Base-by-base conservation (phyloP, 2,888 invertebrate genomes). In the Belgica antarctica region DNA sequence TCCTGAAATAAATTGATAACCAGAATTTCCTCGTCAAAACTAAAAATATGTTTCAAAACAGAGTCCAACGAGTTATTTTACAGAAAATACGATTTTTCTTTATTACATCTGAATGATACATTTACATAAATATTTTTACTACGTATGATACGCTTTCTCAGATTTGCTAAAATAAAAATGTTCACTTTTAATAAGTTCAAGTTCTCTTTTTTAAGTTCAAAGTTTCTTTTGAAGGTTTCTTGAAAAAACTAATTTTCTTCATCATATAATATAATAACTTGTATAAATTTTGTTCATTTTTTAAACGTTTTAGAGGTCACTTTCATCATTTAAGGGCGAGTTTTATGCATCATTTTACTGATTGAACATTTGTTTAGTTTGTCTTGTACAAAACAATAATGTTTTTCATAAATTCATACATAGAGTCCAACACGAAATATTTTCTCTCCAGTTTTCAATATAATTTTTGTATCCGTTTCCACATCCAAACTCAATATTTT, bases 111-210 rank as follows among this genome's bases (percentile, higher is more conserved):
- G 25, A 61, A 61, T 61, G 61, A 27, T 61, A 61, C 61, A 61
- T 22, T 61, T 61, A 61, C 61, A 61, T 61, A 52, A 52, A 52
- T 52, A 52, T 8, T 2, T 52, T 41, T 41, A 75, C 75, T 57
- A 25, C 69, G 57, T 63, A 71, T 72, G 68, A 71, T 70, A 71
- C 72, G 57, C 71, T 36, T 71, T 65, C n/a, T 22, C 22, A 52
- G 19, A 52, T 22, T 52, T 22, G 27, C 27, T 28, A 61, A 47
- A 47, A 47, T 47, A 17, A 17, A 61, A 61, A 61, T 61, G 22
- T 10, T 57, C 22, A 12, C 12, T 41, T 10, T 41, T n/a, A 12
- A 41, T 41, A 22, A 52, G 52, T 52, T 52, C 52, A 52, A 52
- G 52, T 52, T 52, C n/a, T n/a, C n/a, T n/a, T n/a, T n/a, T n/a